A percentile compares a stretch with the other conserved stretches of the same genome.
Evolutionary conservation across 2,113 vertebrate genomes (phyloP).

Genomic region (Fulmarus glacialis): DNA sequence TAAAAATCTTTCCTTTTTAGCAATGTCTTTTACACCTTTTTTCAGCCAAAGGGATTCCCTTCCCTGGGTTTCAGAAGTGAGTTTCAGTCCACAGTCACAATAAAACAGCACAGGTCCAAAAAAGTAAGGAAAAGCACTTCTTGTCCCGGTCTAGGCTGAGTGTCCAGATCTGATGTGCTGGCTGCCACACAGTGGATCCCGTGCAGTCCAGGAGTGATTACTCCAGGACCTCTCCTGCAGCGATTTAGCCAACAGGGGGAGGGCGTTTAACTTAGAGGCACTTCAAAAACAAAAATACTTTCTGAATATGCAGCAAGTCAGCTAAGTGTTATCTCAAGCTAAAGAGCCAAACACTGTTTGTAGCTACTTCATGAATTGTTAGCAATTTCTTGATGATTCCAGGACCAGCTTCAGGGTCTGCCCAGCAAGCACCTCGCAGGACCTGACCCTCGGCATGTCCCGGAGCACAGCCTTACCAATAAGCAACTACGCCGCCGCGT

Average conservation of each 20-base stretch:
- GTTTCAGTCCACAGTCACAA: background rate
- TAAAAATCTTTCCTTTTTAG: background rate
- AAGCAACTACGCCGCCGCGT: fast-evolving
- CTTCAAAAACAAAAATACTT: conserved; percentile 15
- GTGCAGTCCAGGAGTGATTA: background rate
- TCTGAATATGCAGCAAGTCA: background rate
- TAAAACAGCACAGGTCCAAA: background rate
- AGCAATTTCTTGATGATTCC: background rate
- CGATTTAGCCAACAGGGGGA: background rate
- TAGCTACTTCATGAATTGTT: background rate
- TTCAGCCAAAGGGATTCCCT: background rate
- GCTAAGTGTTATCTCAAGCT: background rate
- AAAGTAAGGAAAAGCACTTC: background rate
- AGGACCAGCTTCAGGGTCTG: background rate
- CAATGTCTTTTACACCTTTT: background rate
- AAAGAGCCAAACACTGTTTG: background rate
- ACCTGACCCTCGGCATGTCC: background rate
- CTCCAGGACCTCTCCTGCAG: background rate
- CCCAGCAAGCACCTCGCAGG: background rate
- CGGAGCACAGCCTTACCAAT: background rate
- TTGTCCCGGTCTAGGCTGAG: background rate
- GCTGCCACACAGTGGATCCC: background rate
- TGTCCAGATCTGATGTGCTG: background rate
- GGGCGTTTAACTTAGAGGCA: background rate
- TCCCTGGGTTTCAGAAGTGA: background rate